phyloP scores from a whole-genome alignment of 2,113 vertebrate species.

The Chiloscyllium plagiosum region DNA sequence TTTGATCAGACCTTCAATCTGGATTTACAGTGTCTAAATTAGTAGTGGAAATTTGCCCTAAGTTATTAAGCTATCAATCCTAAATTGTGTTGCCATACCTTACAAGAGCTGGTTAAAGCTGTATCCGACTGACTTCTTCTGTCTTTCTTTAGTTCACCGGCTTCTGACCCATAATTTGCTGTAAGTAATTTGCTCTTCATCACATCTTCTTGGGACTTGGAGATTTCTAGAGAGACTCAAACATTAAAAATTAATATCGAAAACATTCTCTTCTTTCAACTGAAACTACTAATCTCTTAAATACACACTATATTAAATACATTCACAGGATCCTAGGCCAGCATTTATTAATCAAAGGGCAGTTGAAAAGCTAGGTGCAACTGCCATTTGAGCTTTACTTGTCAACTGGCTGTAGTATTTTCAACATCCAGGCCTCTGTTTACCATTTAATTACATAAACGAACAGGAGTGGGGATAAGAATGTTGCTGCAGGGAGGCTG shows the following conservation, averaged over 20 bases:
- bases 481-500: neutral
- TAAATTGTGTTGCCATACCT: conserved; percentile 46
- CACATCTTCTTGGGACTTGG: conserved; percentile 81
- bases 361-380: neutral
- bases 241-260: conserved; percentile 36
- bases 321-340: no score
- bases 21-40: neutral
- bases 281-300: no score
- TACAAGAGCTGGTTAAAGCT: conserved; percentile 61
- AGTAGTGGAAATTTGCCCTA: neutral
- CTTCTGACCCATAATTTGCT: conserved; percentile 43
- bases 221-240: conserved; percentile 63
- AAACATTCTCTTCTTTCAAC: neutral
- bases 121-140: conserved; percentile 80
- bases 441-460: neutral
- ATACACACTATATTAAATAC: neutral
- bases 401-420: neutral
- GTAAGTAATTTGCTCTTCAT: conserved; percentile 56
- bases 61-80: neutral
- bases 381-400: neutral
- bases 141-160: conserved; percentile 44
- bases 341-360: no score
- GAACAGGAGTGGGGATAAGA: neutral
- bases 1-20: neutral
- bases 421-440: neutral